Conservation (phyloP, 64 coral and sea anemone species). For the Orbicella faveolata region DNA sequence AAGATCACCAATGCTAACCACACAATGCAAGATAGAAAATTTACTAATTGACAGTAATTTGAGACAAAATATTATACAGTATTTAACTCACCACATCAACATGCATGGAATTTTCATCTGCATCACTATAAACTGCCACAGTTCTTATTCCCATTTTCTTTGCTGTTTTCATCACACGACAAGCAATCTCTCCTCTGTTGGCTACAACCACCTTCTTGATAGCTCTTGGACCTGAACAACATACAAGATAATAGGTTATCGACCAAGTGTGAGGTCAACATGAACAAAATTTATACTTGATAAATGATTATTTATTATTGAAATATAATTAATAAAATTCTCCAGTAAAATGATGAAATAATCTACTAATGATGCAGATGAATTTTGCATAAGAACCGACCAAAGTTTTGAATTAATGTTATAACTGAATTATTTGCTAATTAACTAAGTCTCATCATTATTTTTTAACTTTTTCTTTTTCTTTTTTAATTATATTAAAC, state of each 20-base stretch:
- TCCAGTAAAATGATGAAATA: no score
- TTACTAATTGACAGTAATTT: not conserved
- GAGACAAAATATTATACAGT: not conserved
- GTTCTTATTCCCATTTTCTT: slow-evolving; percentile 95
- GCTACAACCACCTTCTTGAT: slow-evolving; percentile 93
- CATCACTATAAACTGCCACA: slow-evolving; percentile 98
- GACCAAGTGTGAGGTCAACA: no score
- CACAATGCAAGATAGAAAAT: no score
- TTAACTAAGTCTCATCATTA: no score
- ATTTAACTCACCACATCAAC: slow-evolving; percentile 81
- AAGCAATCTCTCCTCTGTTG: slow-evolving; percentile 97
- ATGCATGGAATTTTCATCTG: slow-evolving; percentile 93
- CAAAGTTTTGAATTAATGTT: no score
- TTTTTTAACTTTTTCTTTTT: no score
- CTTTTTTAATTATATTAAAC: no score
- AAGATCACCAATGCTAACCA: no score
- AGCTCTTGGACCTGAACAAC: not conserved
- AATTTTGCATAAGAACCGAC: not conserved
- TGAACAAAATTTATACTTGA: no score
- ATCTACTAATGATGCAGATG: not conserved
- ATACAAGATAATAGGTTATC: not conserved
- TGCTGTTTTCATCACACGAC: slow-evolving; percentile 92
- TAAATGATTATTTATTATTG: no score
- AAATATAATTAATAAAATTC: no score
- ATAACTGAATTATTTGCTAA: no score